Percentiles rank a stretch among this genome's conserved stretches.
Conservation (phyloP, 2,113 vertebrate species). For the Gymnogyps californianus region DNA sequence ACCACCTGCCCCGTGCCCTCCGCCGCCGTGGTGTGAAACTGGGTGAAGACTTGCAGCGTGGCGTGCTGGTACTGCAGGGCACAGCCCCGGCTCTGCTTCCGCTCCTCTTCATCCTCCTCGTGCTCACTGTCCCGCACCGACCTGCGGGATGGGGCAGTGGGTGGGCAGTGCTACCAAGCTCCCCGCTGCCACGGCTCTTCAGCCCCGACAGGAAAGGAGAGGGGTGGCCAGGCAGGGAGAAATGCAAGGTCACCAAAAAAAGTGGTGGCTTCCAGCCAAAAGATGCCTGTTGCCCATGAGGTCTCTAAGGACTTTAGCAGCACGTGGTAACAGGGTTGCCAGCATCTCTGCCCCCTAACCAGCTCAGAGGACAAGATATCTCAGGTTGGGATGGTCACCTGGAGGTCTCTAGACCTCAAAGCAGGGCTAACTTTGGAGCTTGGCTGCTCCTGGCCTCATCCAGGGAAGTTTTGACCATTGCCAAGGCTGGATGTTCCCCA, state of each 20-base stretch:
- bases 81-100: conserved; percentile 87
- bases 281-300: neutral
- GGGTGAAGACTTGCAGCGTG: conserved; percentile 91
- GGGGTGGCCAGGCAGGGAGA: neutral
- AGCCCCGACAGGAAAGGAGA: neutral
- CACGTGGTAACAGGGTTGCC: rapidly evolving
- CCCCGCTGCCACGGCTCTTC: neutral
- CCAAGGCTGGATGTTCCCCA: neutral
- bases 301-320: neutral
- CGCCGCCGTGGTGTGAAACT: conserved; percentile 93
- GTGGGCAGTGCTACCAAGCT: neutral
- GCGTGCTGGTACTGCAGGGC: conserved; percentile 95
- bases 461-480: neutral
- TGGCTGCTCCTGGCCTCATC: neutral
- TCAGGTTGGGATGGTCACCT: neutral
- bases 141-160: conserved; percentile 55
- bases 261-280: neutral
- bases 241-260: rapidly evolving
- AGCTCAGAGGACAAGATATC: neutral
- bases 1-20: conserved; percentile 92
- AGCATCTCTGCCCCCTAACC: neutral
- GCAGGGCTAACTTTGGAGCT: neutral
- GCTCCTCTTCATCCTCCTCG: conserved; percentile 87
- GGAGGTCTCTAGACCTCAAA: neutral
- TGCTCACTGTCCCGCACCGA: conserved; percentile 91